These are phyloP conservation scores for Sialia sialis DNA, from an alignment of 2,113 vertebrate genomes.

Conservation along the genomic window DNA sequence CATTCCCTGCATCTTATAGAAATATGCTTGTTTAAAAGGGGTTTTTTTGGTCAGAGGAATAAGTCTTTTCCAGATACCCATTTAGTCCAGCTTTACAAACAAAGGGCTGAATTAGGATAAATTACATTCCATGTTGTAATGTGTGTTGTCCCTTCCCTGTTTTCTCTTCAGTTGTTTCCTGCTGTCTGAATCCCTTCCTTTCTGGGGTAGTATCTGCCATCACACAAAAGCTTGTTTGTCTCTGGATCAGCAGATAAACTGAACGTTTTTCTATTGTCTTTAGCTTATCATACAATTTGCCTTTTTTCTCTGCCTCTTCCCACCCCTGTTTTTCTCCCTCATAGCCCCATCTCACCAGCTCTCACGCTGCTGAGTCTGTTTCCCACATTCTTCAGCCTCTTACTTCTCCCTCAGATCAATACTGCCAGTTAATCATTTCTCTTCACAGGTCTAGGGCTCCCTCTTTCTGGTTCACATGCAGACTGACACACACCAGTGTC, in stretches of 20 bases:
- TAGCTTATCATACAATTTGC: background rate
- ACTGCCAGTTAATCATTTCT: background rate
- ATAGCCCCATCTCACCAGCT: background rate
- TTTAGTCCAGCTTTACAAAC: background rate
- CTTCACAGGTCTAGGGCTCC: background rate
- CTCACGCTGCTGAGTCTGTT: background rate
- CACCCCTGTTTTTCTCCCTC: background rate
- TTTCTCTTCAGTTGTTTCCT: background rate
- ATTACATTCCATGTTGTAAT: background rate
- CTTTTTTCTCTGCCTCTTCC: background rate
- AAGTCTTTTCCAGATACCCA: background rate
- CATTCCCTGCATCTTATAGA: background rate
- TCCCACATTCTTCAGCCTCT: background rate
- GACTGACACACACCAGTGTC: background rate
- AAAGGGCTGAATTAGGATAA: background rate
- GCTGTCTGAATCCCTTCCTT: background rate
- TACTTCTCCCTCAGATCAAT: background rate
- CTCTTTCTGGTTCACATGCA: background rate
- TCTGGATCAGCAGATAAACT: background rate
- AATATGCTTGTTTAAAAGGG: background rate
- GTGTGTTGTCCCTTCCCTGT: background rate
- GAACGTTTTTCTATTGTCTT: background rate
- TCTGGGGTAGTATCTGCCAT: background rate
- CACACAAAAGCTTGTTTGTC: background rate
- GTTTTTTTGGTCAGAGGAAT: background rate